Conservation (phyloP, 2,888 invertebrate species). For the Sphaerophoria taeniata region DNA sequence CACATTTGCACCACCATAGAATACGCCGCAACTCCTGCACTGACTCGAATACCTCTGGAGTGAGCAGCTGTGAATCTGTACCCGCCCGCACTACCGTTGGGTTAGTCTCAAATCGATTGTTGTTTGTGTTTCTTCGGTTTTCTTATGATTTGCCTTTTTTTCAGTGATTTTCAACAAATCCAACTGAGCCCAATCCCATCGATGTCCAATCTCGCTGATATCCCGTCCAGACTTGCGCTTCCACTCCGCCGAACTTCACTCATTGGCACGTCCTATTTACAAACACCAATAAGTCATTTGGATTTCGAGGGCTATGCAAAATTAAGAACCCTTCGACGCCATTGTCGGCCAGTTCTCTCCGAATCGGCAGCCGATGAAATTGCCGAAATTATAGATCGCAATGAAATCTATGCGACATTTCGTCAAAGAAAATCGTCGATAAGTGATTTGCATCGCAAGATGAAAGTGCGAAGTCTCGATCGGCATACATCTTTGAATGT, state of each 20-base stretch:
- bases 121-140: no score
- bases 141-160: background rate
- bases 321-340: constrained; percentile 87
- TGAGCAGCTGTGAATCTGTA: constrained; percentile 91
- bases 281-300: constrained; percentile 86
- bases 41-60: constrained; percentile 92
- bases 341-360: constrained; percentile 87
- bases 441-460: constrained; percentile 80
- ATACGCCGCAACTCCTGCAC: constrained; percentile 86
- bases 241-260: constrained; percentile 79
- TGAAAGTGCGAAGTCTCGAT: constrained; percentile 81
- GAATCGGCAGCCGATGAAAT: constrained; percentile 86
- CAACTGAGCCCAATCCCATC: constrained; percentile 95
- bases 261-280: constrained; percentile 79
- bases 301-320: constrained; percentile 91
- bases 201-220: constrained; percentile 88
- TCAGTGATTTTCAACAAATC: constrained; percentile 88
- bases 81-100: constrained; percentile 85
- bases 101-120: constrained; percentile 79
- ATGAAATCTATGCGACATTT: constrained; percentile 76
- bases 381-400: constrained; percentile 83
- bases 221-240: constrained; percentile 80
- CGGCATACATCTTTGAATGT: constrained; percentile 79
- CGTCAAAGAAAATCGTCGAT: constrained; percentile 79
- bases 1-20: constrained; percentile 81